Percentiles rank a stretch among this genome's conserved stretches.
Conservation (phyloP, 2,113 vertebrate species). For the Myanophis thanlyinensis region DNA sequence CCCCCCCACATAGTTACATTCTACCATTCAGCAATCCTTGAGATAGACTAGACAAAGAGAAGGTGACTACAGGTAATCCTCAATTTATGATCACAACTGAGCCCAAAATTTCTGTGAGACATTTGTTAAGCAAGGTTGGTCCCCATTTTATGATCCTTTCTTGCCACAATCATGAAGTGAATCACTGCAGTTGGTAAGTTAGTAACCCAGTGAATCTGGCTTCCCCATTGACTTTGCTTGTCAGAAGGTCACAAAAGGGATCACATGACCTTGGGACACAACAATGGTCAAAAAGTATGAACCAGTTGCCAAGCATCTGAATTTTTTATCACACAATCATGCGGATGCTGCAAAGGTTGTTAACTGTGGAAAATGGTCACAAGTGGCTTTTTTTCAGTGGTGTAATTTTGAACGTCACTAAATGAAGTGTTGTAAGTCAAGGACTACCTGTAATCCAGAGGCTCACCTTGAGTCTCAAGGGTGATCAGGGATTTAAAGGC, state of each 20-base stretch:
- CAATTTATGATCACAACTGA: not conserved
- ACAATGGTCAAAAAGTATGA: not conserved
- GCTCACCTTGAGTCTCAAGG: not conserved
- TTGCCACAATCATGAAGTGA: too few relatives aligned
- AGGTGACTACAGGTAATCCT: not conserved
- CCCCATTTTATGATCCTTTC: too few relatives aligned
- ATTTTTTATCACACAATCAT: not conserved
- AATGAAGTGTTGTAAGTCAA: not conserved
- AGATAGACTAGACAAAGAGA: not conserved
- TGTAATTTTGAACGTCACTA: not conserved
- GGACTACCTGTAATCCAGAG: not conserved
- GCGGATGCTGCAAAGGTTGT: not conserved
- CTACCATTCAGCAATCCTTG: not conserved
- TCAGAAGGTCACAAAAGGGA: not conserved
- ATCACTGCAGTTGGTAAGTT: too few relatives aligned
- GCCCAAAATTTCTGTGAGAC: not conserved
- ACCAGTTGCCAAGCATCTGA: not conserved
- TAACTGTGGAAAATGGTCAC: not conserved
- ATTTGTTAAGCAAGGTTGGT: too few relatives aligned
- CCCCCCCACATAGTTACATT: not conserved
- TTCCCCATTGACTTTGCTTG: not conserved
- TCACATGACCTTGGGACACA: too few relatives aligned
- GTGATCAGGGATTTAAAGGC: not conserved
- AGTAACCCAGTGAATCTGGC: not conserved
- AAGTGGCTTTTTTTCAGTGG: not conserved